Conservation (phyloP, 2,113 vertebrate species). For the Proteles cristata region DNA sequence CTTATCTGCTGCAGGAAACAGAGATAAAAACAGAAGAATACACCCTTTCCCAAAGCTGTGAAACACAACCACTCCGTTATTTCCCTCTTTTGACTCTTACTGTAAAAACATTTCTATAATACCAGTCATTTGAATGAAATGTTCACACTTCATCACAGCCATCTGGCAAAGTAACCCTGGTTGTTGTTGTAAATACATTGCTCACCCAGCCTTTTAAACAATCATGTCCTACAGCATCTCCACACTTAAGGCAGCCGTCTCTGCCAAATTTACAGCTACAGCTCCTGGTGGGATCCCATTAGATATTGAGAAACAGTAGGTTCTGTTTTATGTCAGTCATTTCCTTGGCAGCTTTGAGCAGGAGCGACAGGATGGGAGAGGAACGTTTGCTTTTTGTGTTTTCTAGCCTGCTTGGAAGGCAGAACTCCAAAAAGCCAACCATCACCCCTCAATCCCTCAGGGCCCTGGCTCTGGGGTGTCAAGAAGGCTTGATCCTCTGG, state of each 20-base stretch:
- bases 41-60: constrained; percentile 2
- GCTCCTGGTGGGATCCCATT: not conserved
- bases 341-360: constrained; percentile 49
- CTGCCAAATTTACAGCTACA: not conserved
- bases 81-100: not conserved
- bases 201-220: not conserved
- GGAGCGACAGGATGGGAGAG: not conserved
- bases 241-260: not conserved
- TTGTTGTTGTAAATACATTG: not conserved
- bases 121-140: constrained; percentile 6
- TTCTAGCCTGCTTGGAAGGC: not conserved
- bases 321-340: constrained; percentile 46
- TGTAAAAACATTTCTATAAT: constrained; percentile 38
- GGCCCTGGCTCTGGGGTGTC: not conserved
- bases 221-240: not conserved
- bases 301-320: constrained; percentile 40
- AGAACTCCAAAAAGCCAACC: not conserved
- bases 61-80: not conserved
- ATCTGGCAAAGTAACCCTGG: not conserved
- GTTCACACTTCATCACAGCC: not conserved
- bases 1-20: constrained; percentile 66
- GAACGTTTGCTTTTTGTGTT: constrained; percentile 40
- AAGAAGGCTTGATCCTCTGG: not conserved
- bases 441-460: not conserved
- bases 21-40: constrained; percentile 52